Evolutionary conservation across 1,140 invertebrate genomes (phyloP), one percentile per base, ranked within the genome.

Genomic region (Goniozus legneri): DNA sequence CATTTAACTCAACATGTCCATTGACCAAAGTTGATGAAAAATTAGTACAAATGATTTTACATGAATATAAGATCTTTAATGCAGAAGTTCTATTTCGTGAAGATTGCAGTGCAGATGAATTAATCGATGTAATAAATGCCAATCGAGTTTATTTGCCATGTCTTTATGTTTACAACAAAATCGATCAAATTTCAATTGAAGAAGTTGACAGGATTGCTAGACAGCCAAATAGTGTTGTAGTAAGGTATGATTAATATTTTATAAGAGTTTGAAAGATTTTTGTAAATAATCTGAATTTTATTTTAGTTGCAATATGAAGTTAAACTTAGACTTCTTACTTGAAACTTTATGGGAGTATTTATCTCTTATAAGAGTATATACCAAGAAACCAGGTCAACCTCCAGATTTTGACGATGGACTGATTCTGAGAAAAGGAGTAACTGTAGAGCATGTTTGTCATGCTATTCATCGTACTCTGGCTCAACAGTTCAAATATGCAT

Each of bases 41-140:
- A 81, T 80, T 99, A 79, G 93, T 99, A 34, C 94, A 98, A 77
- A 88, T 95, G 83, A 97, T 99, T 62, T 77, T 99, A 7, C 95
- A 99, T 65, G 96, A 98, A 73, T 99, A 98, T 74, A 99, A 98
- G 80, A 97, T 98, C 67, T 98, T 98, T 72, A 98, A 98, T 80
- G 94, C 94, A 16, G 96, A 98, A 79, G 91, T 93, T 41, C 77
- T 99, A 31, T 98, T 99, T 73, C 80, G 96, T 15, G 97, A 99
- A 73, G 96, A 99, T 73, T 93, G 89, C 65, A 89, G 84, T 2
- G 84, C 95, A 3, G 97, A 99, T 75, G 95, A 99, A 69, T 84
- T 99, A 62, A 98, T 99, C 51, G 97, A 99, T 78, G 95, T 99
- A n/a, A 96, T 99, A 51, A 88, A 92, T 31, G 95, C 90, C 3